Evolutionary conservation across 2,888 invertebrate genomes (phyloP).

Genomic region (Lamellibrachia columna): DNA sequence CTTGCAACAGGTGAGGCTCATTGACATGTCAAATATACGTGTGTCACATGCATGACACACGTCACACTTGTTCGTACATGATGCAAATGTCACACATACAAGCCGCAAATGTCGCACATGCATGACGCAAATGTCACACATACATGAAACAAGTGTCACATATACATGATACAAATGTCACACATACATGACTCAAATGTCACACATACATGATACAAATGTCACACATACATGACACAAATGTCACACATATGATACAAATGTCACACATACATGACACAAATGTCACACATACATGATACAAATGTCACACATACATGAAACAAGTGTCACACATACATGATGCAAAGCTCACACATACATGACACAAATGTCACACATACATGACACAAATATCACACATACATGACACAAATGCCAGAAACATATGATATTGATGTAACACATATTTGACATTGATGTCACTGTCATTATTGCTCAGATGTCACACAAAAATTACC

Average conservation of each 20-base stretch:
- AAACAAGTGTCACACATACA: neutral
- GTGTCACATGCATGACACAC: neutral
- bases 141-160: too few relatives aligned
- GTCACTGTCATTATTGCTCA: too few relatives aligned
- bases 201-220: neutral
- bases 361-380: too few relatives aligned
- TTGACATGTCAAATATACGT: neutral
- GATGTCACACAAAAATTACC: too few relatives aligned
- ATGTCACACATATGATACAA: neutral
- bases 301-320: too few relatives aligned
- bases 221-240: neutral
- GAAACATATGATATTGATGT: too few relatives aligned
- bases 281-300: neutral
- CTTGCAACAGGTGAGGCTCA: slow-evolving; percentile 48
- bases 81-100: neutral
- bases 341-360: too few relatives aligned
- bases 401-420: too few relatives aligned
- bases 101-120: neutral
- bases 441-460: too few relatives aligned
- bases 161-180: neutral
- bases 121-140: too few relatives aligned
- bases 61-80: neutral
- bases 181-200: neutral
- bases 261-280: neutral
- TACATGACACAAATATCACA: too few relatives aligned